These are phyloP conservation scores for Tridacna crocea DNA, from an alignment of 2,888 invertebrate genomes.

Conservation along the genomic window DNA sequence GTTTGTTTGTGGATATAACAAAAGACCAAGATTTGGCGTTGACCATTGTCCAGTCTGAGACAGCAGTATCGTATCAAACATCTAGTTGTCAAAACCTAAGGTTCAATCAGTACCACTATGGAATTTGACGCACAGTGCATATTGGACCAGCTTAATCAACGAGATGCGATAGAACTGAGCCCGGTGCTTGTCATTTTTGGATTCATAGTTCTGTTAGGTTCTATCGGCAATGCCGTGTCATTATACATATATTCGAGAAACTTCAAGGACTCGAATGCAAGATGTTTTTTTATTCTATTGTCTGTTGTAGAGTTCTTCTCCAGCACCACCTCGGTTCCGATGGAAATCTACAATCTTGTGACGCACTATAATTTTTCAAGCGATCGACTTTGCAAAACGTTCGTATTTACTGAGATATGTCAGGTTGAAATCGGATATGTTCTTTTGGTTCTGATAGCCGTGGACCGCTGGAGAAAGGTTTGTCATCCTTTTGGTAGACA, in stretches of 20 bases:
- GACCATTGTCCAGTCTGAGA: too few species aligned
- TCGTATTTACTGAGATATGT: constrained; percentile 8
- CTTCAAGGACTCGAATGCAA: constrained; percentile 12
- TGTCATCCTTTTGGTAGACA: constrained; percentile 19
- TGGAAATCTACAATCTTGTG: constrained; percentile 15
- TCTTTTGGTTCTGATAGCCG: constrained; percentile 1
- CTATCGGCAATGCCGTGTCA: constrained; percentile 7
- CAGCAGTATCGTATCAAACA: too few species aligned
- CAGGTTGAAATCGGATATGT: neutral
- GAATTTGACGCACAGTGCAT: neutral
- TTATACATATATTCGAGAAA: constrained; percentile 2
- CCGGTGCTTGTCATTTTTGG: constrained; percentile 10
- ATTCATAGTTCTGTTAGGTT: neutral
- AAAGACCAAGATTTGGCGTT: too few species aligned
- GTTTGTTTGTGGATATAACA: too few species aligned
- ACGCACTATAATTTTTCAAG: constrained; percentile 7
- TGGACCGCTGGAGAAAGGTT: constrained; percentile 19
- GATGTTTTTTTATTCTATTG: constrained; percentile 1
- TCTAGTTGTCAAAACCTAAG: too few species aligned
- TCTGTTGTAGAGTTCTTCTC: constrained; percentile 16
- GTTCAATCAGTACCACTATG: too few species aligned
- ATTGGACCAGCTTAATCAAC: neutral
- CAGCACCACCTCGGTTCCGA: neutral
- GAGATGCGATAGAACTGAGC: neutral
- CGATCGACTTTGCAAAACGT: constrained; percentile 6